Conservation (phyloP, 2,113 vertebrate species). For the Ictidomys tridecemlineatus region DNA sequence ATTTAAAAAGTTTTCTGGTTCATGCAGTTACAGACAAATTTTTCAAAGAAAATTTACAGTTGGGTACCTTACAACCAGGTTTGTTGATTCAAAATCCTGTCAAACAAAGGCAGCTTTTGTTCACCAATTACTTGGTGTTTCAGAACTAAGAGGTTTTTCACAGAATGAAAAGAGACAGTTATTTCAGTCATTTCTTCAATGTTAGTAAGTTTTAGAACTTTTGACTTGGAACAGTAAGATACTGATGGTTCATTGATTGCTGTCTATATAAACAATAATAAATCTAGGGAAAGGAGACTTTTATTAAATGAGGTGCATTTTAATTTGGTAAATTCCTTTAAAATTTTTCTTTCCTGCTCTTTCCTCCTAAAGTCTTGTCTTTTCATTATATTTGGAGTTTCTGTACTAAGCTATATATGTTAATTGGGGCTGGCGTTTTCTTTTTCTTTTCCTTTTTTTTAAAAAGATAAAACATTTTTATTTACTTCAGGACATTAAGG, state of each 20-base stretch:
- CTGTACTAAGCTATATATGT: not conserved
- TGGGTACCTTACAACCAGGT: conserved; percentile 16
- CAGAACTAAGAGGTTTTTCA: conserved; percentile 49
- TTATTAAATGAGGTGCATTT: conserved; percentile 23
- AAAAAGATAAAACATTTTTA: too few relatives aligned
- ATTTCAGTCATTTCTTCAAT: conserved; percentile 12
- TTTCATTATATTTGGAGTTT: not conserved
- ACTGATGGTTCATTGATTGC: not conserved
- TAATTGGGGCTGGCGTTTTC: not conserved
- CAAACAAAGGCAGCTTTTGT: conserved; percentile 71
- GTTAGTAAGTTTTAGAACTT: conserved; percentile 52
- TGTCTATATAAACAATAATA: not conserved
- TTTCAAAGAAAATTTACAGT: conserved; percentile 58
- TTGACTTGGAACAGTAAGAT: not conserved
- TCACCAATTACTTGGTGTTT: conserved; percentile 33
- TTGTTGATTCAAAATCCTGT: conserved; percentile 18
- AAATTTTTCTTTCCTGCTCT: not conserved
- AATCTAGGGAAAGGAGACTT: not conserved
- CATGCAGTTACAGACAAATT: conserved; percentile 14
- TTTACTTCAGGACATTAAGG: too few relatives aligned
- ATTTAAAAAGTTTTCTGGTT: not conserved
- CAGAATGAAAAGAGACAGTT: conserved; percentile 10
- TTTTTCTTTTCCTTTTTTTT: too few relatives aligned
- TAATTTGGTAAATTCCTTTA: not conserved
- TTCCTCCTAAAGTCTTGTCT: not conserved